These are phyloP conservation scores for Prorops nasuta DNA, from an alignment of 1,140 invertebrate species.

Conservation along the genomic window DNA sequence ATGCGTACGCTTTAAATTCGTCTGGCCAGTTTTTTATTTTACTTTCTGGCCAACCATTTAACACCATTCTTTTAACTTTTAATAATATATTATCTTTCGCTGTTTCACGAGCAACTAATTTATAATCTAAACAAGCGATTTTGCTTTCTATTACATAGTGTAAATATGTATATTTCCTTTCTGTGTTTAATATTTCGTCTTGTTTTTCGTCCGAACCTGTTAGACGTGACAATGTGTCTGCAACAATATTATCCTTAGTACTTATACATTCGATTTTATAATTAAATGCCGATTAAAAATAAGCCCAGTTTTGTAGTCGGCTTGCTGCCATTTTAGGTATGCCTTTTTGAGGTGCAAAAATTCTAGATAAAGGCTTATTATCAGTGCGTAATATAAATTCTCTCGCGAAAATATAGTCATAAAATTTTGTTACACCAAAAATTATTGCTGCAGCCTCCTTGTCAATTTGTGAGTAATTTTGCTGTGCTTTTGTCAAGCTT, in stretches of 20 bases:
- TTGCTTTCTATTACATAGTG: not conserved
- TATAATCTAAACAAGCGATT: not conserved
- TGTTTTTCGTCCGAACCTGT: not conserved
- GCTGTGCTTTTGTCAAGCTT: not conserved
- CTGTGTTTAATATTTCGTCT: not conserved
- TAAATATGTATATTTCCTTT: constrained; percentile 2
- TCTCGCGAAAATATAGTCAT: constrained; percentile 30
- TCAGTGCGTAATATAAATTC: constrained; percentile 40
- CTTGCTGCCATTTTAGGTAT: constrained; percentile 10
- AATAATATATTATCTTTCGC: constrained; percentile 1
- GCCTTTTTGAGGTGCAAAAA: constrained; percentile 25
- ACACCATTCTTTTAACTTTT: constrained; percentile 1
- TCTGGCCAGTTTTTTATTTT: not conserved
- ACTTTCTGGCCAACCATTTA: not conserved
- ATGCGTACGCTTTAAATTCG: constrained; percentile 1
- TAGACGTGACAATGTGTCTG: constrained; percentile 6
- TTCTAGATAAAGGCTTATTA: constrained; percentile 30
- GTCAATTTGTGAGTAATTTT: constrained; percentile 4
- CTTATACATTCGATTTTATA: constrained; percentile 10
- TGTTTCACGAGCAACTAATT: constrained; percentile 7
- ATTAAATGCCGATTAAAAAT: constrained; percentile 10
- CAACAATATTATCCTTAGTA: constrained; percentile 7
- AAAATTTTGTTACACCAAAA: constrained; percentile 30
- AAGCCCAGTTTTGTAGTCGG: constrained; percentile 15
- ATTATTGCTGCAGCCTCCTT: constrained; percentile 7